Conservation (phyloP, 2,113 vertebrate genomes). For the Rhipidura dahli region DNA sequence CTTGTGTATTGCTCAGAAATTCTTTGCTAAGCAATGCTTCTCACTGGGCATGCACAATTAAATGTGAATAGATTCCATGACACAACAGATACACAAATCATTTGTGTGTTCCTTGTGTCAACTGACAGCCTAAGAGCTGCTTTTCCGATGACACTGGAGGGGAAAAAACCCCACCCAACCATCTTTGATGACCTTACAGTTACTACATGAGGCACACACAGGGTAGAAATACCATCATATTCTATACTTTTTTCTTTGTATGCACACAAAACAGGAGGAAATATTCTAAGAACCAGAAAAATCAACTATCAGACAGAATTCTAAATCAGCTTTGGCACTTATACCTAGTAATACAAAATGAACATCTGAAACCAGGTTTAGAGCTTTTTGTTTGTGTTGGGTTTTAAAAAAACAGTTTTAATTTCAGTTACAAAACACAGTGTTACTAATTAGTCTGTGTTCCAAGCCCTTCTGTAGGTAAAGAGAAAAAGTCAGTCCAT, state of each 20-base stretch:
- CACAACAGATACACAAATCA: neutral
- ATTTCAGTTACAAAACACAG: neutral
- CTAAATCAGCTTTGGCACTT: neutral
- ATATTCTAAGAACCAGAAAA: neutral
- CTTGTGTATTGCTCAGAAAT: neutral
- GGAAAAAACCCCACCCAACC: neutral
- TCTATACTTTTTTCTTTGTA: neutral
- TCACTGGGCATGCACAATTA: neutral
- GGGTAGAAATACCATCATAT: neutral
- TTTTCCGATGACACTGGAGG: neutral
- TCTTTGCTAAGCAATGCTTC: neutral
- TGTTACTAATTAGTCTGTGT: neutral
- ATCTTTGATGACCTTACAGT: neutral
- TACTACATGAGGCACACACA: neutral
- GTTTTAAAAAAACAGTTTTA: neutral
- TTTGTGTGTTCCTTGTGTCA: neutral
- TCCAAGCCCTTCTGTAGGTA: neutral
- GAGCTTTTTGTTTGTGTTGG: neutral
- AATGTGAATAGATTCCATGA: neutral
- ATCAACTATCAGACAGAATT: neutral
- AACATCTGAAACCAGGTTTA: neutral
- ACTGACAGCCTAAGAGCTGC: neutral
- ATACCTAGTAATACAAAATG: neutral
- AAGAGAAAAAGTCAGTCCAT: neutral
- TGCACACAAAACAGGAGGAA: neutral